Conservation (phyloP, 2,113 vertebrate species). For the Xiphophorus hellerii region DNA sequence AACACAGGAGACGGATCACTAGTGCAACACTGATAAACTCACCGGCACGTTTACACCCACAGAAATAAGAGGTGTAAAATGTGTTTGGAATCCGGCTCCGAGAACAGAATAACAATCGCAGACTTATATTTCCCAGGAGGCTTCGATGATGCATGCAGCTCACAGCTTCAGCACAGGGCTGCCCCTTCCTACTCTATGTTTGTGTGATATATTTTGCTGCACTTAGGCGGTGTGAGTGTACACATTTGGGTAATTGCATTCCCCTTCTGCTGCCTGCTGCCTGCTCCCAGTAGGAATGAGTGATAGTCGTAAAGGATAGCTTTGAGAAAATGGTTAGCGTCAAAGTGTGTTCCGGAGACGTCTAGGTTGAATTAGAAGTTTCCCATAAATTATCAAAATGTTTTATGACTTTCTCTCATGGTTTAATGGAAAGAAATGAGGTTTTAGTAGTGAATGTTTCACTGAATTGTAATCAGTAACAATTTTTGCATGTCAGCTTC, state of each 20-base stretch:
- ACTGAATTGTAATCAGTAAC: background rate
- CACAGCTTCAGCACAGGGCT: constrained; percentile 16
- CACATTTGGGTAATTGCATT: constrained; percentile 59
- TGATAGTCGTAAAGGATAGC: constrained; percentile 44
- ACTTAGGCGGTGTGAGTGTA: constrained; percentile 26
- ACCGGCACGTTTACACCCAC: constrained; percentile 34
- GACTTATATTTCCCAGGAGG: constrained; percentile 39
- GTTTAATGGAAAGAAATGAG: background rate
- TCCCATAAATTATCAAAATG: constrained; percentile 13
- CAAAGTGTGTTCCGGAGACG: constrained; percentile 14
- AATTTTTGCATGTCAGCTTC: too few species aligned
- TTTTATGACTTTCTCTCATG: constrained; percentile 1
- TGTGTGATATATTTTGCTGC: constrained; percentile 42
- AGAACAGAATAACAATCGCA: constrained; percentile 52
- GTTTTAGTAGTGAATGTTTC: background rate
- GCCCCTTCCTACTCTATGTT: constrained; percentile 16
- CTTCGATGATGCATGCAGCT: constrained; percentile 43
- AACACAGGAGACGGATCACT: constrained; percentile 38
- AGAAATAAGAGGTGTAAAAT: constrained; percentile 27
- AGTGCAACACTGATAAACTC: constrained; percentile 19
- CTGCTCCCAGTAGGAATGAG: constrained; percentile 40
- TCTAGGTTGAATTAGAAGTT: constrained; percentile 13
- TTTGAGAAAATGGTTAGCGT: constrained; percentile 33
- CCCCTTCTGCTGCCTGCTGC: constrained; percentile 45
- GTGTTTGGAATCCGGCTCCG: constrained; percentile 13